Percentiles rank a stretch among this genome's conserved stretches.
Conservation (phyloP, 2,113 vertebrate genomes). For the Gobius niger region DNA sequence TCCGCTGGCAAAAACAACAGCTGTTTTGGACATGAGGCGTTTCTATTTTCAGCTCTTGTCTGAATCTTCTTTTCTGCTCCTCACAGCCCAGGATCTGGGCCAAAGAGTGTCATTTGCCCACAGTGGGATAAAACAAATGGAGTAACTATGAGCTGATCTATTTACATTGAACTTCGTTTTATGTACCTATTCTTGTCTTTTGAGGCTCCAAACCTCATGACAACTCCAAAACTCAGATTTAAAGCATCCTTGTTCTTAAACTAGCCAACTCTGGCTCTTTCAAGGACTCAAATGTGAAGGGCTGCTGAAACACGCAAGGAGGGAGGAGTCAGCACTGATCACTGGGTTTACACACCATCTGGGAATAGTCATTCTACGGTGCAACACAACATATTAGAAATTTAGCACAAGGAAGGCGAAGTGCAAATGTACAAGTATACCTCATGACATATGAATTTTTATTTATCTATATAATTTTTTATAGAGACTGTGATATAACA, state of each 20-base stretch:
- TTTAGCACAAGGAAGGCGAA: constrained; percentile 27
- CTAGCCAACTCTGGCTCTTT: constrained; percentile 53
- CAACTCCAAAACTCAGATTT: constrained; percentile 7
- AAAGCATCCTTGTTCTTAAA: constrained; percentile 39
- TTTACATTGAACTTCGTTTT: constrained; percentile 33
- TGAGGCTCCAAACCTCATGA: constrained; percentile 36
- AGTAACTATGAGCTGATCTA: constrained; percentile 74
- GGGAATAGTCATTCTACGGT: constrained; percentile 51
- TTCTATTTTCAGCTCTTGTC: constrained; percentile 86
- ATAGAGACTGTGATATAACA: constrained; percentile 60
- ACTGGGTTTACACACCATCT: constrained; percentile 64
- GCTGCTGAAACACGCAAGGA: constrained; percentile 56
- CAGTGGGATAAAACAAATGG: constrained; percentile 70
- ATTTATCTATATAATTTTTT: constrained; percentile 4
- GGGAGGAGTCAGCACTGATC: constrained; percentile 39
- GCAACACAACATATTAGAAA: constrained; percentile 39
- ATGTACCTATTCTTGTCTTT: constrained; percentile 38
- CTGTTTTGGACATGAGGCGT: constrained; percentile 88
- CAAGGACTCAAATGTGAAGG: constrained; percentile 45
- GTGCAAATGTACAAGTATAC: constrained; percentile 35
- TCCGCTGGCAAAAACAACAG: constrained; percentile 92
- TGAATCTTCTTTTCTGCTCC: constrained; percentile 73
- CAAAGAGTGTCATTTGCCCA: constrained; percentile 60
- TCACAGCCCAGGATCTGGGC: constrained; percentile 67
- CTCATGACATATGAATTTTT: constrained; percentile 39